A percentile compares a stretch with the other conserved stretches of the same genome.
Evolutionary conservation across 2,797 vertebrate species (phyloP).

Genomic region (Tokudaia tokunoshimensis): DNA sequence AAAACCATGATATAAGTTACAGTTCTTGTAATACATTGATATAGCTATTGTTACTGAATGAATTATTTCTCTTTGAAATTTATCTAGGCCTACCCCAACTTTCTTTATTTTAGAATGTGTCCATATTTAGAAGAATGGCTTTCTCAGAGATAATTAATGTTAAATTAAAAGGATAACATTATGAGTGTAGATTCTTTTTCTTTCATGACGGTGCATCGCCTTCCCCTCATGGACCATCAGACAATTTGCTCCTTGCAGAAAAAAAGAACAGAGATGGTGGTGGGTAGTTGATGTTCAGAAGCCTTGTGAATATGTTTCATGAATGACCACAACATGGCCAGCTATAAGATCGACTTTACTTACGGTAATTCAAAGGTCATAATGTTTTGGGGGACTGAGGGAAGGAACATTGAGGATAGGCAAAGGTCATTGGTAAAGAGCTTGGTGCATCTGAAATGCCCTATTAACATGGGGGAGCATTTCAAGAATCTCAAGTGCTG

Average conservation of each 20-base stretch:
- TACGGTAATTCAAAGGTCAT: not conserved
- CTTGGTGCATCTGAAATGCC: not conserved
- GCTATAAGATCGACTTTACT: not conserved
- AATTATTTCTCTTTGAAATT: not conserved
- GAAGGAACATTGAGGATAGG: not conserved
- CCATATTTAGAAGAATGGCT: not conserved
- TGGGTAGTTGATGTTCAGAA: accelerated
- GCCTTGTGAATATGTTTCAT: not conserved
- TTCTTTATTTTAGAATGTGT: not conserved
- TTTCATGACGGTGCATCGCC: not conserved
- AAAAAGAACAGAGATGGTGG: not conserved
- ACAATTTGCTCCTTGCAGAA: not conserved
- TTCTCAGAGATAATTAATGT: not conserved
- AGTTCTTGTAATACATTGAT: not conserved
- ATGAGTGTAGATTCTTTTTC: not conserved
- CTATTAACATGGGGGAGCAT: not conserved
- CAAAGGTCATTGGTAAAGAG: not conserved
- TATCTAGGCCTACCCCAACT: not conserved
- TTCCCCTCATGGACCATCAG: not conserved
- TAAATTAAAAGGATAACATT: not conserved
- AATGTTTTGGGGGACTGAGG: not conserved
- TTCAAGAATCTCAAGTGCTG: not conserved
- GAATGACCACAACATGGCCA: not conserved
- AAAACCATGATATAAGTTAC: not conserved
- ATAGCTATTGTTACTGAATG: not conserved